Base-by-base conservation (phyloP, 2,113 vertebrate genomes). In the Chloroceryle aenea region DNA sequence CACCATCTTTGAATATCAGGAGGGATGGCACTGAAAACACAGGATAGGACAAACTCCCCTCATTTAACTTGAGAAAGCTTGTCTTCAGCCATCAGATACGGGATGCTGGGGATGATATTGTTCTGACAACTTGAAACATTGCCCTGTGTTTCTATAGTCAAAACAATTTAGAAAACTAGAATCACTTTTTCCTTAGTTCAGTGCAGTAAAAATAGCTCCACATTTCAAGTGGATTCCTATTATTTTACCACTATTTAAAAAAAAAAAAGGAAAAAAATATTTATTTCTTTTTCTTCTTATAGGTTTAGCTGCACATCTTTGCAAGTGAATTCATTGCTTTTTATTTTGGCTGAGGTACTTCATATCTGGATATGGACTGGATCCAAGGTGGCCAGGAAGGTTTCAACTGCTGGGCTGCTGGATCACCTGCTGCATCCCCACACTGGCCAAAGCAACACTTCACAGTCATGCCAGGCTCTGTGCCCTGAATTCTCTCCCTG, bases 121-220 rank as follows among this genome's bases (percentile, higher is more conserved):
- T 64, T 81, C 77, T 82, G 84, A 94, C 81, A 95, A 40, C 69
- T 52, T 91, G 80, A 93, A 87, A 85, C 69, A 79, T 3, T 85
- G 84, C 72, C 71, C 56, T 68, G 52, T 62, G 77, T 68, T 79
- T 75, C 69, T 72, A 8, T 19, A 86, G 78, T 85, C 75, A 92
- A 85, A 93, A 52, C 34, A 83, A 87, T 87, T 64, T 75, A 7
- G 52, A 81, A 89, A 83, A 66, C 16, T 27, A 56, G 75, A 87
- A 64, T 86, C 32, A 42, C 14, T 32, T 78, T 92, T 90, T 64
- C 29, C 22, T 52, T 53, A 56, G 21, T 48, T 82, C 14, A 62
- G 16, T 27, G 27, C n/a, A 64, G 30, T 36, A 69, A 84, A 43
- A 3, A 21, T 29, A 52, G 7, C 14, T 52, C 58, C 10, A 22